A percentile compares a stretch with the other conserved stretches of the same genome.
Evolutionary conservation across 2,888 invertebrate genomes (phyloP).

Genomic region (Gisinianus flammeolus): DNA sequence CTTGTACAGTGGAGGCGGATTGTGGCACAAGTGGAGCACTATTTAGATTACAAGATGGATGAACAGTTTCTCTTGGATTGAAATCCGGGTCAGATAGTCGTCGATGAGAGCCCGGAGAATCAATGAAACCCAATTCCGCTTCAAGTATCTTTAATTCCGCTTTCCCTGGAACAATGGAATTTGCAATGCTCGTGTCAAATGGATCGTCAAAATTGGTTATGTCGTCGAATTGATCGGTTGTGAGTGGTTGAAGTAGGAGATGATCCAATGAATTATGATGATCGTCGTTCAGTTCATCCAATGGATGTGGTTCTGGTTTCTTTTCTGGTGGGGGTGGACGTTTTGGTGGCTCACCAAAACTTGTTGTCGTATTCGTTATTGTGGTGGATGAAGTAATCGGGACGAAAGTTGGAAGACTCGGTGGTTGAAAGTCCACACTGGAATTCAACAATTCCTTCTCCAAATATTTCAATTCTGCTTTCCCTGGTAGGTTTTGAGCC

Average conservation of each 20-base stretch:
- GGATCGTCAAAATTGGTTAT: slow-evolving; percentile 67
- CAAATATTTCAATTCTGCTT: slow-evolving; percentile 67
- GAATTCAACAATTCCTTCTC: slow-evolving; percentile 66
- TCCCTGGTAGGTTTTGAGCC: slow-evolving; percentile 60
- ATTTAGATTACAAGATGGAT: background rate
- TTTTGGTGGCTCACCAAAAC: background rate
- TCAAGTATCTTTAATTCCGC: slow-evolving; percentile 80
- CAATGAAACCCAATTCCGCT: slow-evolving; percentile 68
- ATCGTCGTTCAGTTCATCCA: slow-evolving; percentile 23
- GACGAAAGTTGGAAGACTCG: slow-evolving; percentile 29
- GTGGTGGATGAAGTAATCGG: background rate
- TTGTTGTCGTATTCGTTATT: background rate
- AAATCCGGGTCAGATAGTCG: slow-evolving; percentile 60
- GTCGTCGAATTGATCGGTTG: slow-evolving; percentile 10
- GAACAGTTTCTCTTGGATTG: slow-evolving; percentile 51
- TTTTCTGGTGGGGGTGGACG: background rate
- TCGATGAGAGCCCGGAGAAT: background rate
- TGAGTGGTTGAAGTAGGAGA: slow-evolving; percentile 38
- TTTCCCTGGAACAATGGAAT: slow-evolving; percentile 72
- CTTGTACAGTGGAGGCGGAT: background rate
- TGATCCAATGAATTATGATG: slow-evolving; percentile 24
- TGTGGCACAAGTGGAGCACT: slow-evolving; percentile 30
- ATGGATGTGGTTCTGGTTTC: slow-evolving; percentile 22
- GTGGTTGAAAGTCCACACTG: slow-evolving; percentile 71
- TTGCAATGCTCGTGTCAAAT: slow-evolving; percentile 79